Evolutionary conservation across 2,113 vertebrate species (phyloP), one percentile per base, ranked within the genome.

Genomic region (Leucopsar rothschildi): DNA sequence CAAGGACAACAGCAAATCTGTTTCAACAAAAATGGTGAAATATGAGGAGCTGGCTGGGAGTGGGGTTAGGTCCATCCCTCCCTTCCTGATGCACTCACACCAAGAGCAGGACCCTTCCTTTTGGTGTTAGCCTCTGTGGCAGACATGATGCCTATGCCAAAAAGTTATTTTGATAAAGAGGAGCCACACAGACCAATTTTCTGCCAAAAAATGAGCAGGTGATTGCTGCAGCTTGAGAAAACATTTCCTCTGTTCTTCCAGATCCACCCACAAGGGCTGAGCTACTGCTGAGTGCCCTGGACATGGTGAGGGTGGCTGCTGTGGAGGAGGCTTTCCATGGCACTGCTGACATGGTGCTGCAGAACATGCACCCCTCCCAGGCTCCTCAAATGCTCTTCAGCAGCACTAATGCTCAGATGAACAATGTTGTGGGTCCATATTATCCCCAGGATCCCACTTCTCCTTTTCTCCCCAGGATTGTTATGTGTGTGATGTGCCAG

Each of bases 1-100:
- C 90, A 94, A 95, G 88, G 93, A 72, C 86, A 92, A 49, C 15
- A 92, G 85, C 64, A 91, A 88, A 95, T 86, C 77, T 81, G 29
- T 56, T 96, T 66, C 65, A 71, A 7, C 29, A 61, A 76, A 85
- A 82, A 73, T 5, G 5, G 10, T 33, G 80, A 89, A 83, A 69
- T 70, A 88, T 17, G n/a, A 92, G 45, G 61, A 63, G 71, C 2
- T 76, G 64, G 10, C 69, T 77, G 37, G 40, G n/a, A 83, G 29
- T 10, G 10, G 59, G 66, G 20, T 35, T 47, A 49, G 24, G 70
- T 70, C 60, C 40, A 50, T 80, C 61, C 57, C 72, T 45, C 35
- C 35, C 42, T 45, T 65, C 20, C 33, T 4, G 2, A 19, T 29
- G 33, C 60, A 15, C 50, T 82, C 29, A 33, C 6, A 47, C 12